Conservation (phyloP, 2,888 invertebrate genomes). For the Entomobrya proxima region DNA sequence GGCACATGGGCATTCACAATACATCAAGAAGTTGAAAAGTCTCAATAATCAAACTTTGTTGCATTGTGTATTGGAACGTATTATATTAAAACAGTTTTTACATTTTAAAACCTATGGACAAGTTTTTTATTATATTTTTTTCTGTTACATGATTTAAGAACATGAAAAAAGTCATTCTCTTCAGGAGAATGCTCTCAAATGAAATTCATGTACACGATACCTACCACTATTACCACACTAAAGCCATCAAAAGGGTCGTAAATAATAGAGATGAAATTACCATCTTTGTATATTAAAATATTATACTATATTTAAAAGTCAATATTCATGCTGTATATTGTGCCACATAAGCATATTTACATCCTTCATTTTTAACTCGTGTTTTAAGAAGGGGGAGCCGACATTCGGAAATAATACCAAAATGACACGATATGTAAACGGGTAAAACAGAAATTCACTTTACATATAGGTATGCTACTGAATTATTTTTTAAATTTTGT, state of each 20-base stretch:
- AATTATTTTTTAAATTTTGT: not conserved
- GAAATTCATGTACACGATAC: conserved; percentile 4
- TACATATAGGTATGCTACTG: too few species aligned
- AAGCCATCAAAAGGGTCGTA: conserved; percentile 9
- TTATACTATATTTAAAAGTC: too few species aligned
- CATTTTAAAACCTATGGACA: too few species aligned
- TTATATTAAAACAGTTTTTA: too few species aligned
- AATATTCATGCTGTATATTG: not conserved
- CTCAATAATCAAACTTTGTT: too few species aligned
- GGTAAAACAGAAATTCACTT: not conserved
- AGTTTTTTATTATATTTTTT: too few species aligned
- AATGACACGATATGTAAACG: not conserved
- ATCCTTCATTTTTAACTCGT: not conserved
- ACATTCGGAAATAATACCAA: not conserved
- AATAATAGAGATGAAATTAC: not conserved
- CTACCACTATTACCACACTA: not conserved
- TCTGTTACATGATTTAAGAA: too few species aligned
- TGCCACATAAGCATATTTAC: too few species aligned
- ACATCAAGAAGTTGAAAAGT: too few species aligned
- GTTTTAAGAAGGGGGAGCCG: not conserved
- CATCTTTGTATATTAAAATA: not conserved
- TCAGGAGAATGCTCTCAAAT: not conserved
- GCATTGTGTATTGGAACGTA: too few species aligned
- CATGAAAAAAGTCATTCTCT: not conserved
- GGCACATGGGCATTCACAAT: too few species aligned